Conservation (phyloP, 2,113 vertebrate genomes). For the Orycteropus afer region DNA sequence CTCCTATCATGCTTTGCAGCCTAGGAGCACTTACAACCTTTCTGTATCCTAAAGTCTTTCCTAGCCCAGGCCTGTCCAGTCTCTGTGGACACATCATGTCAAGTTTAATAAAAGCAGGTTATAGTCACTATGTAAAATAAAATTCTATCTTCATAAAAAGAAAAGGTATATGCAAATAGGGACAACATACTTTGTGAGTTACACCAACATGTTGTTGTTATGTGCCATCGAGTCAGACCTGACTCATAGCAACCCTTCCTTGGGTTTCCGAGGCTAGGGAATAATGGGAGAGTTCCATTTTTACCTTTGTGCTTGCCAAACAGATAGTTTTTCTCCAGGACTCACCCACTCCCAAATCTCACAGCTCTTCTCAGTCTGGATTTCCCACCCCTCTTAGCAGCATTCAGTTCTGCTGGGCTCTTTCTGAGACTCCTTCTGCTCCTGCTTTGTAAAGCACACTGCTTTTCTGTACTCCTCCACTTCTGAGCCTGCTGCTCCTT, state of each 20-base stretch:
- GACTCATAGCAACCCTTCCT: too few species aligned
- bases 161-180: too few species aligned
- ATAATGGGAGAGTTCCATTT: not conserved
- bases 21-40: accelerated
- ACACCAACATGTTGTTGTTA: too few species aligned
- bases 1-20: not conserved
- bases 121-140: not conserved
- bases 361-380: not conserved
- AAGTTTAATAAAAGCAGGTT: not conserved
- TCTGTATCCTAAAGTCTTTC: not conserved
- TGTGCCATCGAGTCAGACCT: too few species aligned
- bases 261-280: too few species aligned
- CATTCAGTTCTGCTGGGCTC: not conserved
- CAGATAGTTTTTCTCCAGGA: not conserved
- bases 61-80: not conserved
- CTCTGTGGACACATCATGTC: not conserved
- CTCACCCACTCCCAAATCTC: not conserved
- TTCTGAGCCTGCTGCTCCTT: not conserved
- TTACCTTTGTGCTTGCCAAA: not conserved
- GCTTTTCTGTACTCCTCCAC: not conserved
- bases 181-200: too few species aligned
- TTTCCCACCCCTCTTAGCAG: not conserved
- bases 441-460: not conserved
- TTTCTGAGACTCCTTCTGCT: not conserved
- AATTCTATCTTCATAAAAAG: too few species aligned